Evolutionary conservation across 2,888 invertebrate genomes (phyloP), one percentile per base, ranked within the genome.

Genomic region (Cephus pulcher): DNA sequence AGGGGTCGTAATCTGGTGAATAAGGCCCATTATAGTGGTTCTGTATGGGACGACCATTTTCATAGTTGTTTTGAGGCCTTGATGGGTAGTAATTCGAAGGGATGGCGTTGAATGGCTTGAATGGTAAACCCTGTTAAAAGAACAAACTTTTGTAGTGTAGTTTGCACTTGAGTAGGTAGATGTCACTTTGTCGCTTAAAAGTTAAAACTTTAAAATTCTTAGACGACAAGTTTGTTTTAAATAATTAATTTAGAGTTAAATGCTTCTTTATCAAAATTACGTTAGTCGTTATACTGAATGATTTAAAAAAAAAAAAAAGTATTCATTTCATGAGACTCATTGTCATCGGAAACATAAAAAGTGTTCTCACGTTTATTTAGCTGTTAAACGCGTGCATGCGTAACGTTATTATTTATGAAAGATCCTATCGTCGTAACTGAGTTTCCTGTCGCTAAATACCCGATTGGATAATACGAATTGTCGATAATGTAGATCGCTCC

Each of bases 41-140:
- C 56, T 70, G 75, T 56, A 15, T 33, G 32, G 34, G 35, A 33
- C 23, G 77, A 9, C 74, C 74, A 34, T 69, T 32, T 75, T 56
- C 74, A 37, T 68, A 33, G 4, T 71, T 6, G 12, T 9, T 71
- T 71, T 71, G 56, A 9, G 56, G 56, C 23, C 56, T 23, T 9
- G 56, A 56, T 56, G 23, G 75, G 33, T 75, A 76, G 37, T 76
- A 76, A 32, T 79, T 75, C 11, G 70, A 68, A 4, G 79, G 79
- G 23, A 76, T 74, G 15, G 79, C 74, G 76, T 79, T 74, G 70
- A 79, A 79, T 12, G 79, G 79, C 73, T 74, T 69, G 74, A 79
- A 79, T 69, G 79, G 79, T 12, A 76, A 11, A 69, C 68, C 35
- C 32, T 74, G 35, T 70, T 76, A 76, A 37, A 35, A 34, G 71